Conservation (phyloP, 2,113 vertebrate species). For the Rousettus leschenaultii region DNA sequence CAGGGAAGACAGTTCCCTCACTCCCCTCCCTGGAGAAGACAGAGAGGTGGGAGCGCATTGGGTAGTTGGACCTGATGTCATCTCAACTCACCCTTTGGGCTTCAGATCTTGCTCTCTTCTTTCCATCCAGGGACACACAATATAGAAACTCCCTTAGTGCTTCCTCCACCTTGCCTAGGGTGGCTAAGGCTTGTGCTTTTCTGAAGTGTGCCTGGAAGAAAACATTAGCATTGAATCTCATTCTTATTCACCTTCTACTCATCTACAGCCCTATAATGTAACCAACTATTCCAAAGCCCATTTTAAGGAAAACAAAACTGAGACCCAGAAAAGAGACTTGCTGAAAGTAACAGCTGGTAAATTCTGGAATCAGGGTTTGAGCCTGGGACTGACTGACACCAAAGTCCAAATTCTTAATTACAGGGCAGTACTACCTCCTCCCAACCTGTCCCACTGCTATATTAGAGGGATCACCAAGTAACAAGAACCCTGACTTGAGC, state of each 20-base stretch:
- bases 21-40: not conserved
- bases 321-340: not conserved
- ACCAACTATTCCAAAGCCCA: slow-evolving; percentile 7
- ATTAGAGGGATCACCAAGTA: not conserved
- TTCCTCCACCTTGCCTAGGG: slow-evolving; percentile 89
- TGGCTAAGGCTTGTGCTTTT: slow-evolving; percentile 90
- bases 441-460: not conserved
- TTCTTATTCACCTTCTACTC: not conserved
- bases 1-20: not conserved
- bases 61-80: not conserved
- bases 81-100: slow-evolving; percentile 86
- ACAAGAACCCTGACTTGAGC: not conserved
- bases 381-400: not conserved
- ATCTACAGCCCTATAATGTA: not conserved
- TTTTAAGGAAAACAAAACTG: slow-evolving; percentile 9
- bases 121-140: slow-evolving; percentile 90
- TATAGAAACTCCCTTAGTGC: slow-evolving; percentile 92
- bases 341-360: not conserved
- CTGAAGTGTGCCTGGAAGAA: slow-evolving; percentile 88
- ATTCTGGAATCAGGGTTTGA: not conserved
- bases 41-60: not conserved
- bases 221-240: slow-evolving; percentile 49
- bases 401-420: not conserved
- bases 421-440: not conserved
- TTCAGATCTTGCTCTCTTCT: slow-evolving; percentile 87